Evolutionary conservation across 2,797 vertebrate species (phyloP).

Genomic region (Meriones psammophilus): DNA sequence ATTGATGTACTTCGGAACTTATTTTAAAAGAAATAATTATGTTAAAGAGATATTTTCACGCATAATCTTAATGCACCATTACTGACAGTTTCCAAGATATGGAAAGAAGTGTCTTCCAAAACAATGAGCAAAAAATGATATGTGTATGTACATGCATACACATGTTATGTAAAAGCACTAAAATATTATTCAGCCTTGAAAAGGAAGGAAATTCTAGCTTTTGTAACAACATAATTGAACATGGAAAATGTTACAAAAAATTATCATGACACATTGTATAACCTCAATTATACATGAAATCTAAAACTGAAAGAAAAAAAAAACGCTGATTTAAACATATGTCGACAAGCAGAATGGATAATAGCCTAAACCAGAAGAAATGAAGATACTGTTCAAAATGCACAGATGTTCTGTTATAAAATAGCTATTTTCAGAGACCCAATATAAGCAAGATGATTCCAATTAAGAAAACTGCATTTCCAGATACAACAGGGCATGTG

Average conservation of each 20-base stretch:
- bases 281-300: not conserved
- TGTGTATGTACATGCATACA: accelerated
- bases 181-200: not conserved
- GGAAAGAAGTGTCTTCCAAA: not conserved
- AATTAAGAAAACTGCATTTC: not conserved
- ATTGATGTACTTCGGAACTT: not conserved
- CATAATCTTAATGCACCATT: not conserved
- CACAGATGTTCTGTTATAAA: not conserved
- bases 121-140: not conserved
- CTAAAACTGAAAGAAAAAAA: not conserved
- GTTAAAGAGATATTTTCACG: not conserved
- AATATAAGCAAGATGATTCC: not conserved
- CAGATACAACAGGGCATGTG: not conserved
- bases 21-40: not conserved
- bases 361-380: no score
- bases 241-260: not conserved
- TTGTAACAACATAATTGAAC: not conserved
- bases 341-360: not conserved
- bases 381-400: not conserved
- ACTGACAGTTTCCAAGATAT: not conserved
- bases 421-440: not conserved
- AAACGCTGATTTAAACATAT: not conserved
- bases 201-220: not conserved
- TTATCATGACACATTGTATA: not conserved
- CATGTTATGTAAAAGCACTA: not conserved